Conservation (phyloP, 2,113 vertebrate genomes). For the Aptenodytes patagonicus region DNA sequence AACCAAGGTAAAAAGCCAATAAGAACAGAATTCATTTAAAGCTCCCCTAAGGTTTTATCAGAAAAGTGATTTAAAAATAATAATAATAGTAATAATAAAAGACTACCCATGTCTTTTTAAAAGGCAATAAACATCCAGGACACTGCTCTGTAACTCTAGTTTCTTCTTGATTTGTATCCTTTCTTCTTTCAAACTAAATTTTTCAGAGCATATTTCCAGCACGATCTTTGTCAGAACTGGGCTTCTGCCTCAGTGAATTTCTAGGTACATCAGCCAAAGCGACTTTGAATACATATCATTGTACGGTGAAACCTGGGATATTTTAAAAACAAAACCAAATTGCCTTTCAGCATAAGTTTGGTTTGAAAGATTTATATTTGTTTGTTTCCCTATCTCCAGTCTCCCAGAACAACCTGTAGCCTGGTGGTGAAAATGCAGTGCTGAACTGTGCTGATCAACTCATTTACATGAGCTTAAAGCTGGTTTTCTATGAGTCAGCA, state of each 20-base stretch:
- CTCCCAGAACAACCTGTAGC: neutral
- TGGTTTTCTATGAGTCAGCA: neutral
- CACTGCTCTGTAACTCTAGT: neutral
- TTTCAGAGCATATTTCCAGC: neutral
- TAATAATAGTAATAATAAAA: neutral
- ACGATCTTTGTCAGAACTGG: neutral
- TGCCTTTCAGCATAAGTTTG: neutral
- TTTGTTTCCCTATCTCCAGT: neutral
- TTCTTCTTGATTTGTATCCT: neutral
- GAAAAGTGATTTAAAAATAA: neutral
- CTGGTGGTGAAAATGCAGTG: neutral
- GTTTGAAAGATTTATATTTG: neutral
- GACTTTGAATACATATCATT: neutral
- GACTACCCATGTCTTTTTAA: fast-evolving
- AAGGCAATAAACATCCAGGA: neutral
- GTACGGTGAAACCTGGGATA: neutral
- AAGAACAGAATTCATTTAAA: neutral
- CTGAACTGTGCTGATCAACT: neutral
- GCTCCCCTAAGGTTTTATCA: neutral
- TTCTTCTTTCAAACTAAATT: neutral
- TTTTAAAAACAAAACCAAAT: neutral
- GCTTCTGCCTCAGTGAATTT: neutral
- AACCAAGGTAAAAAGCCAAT: neutral
- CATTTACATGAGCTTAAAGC: neutral
- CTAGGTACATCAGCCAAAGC: neutral